Evolutionary conservation across 2,113 vertebrate species (phyloP).

Genomic region (Isurus oxyrinchus): DNA sequence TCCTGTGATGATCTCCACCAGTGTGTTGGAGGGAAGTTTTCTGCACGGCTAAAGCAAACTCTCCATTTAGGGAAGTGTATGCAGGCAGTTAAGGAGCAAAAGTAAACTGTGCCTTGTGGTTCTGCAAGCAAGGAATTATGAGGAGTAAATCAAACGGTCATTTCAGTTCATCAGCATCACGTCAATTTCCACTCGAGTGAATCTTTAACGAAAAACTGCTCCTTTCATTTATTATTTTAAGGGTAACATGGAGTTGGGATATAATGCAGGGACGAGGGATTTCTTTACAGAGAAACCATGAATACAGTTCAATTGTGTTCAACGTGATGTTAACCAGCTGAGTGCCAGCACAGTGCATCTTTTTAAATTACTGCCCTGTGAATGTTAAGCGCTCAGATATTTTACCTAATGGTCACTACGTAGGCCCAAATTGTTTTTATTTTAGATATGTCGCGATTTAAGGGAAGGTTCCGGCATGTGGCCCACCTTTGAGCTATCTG

Average conservation of each 20-base stretch:
- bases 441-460: not conserved
- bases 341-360: not conserved
- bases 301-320: not conserved
- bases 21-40: not conserved
- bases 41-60: not conserved
- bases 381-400: not conserved
- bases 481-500: not conserved
- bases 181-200: not conserved
- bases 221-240: not conserved
- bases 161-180: not conserved
- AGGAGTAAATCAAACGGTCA: slow-evolving; percentile 19
- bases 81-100: not conserved
- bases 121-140: not conserved
- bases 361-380: not conserved
- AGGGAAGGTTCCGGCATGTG: not conserved
- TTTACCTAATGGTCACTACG: not conserved
- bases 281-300: not conserved
- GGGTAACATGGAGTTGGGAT: not conserved
- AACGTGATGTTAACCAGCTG: not conserved
- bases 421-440: not conserved
- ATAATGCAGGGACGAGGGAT: not conserved
- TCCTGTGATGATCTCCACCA: not conserved
- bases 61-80: not conserved
- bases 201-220: not conserved
- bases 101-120: not conserved